Conservation (phyloP, 2,888 invertebrate genomes). For the Hedychridium roseum region DNA sequence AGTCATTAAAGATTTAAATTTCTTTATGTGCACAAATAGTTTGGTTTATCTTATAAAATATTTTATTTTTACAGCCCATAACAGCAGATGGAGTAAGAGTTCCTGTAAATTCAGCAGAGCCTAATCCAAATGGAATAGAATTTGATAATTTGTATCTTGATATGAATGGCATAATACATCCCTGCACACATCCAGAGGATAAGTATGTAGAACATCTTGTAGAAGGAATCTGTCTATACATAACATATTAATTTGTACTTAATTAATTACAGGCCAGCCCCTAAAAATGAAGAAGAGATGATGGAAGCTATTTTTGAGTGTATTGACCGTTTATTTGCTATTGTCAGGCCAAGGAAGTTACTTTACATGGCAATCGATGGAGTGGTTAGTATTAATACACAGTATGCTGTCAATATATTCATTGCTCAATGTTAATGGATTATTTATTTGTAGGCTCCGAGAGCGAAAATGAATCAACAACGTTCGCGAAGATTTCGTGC, state of each 20-base stretch:
- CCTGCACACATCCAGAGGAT: constrained; percentile 99
- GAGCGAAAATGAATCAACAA: constrained; percentile 99
- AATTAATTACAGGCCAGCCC: constrained; percentile 74
- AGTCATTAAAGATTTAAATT: background rate
- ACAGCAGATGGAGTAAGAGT: constrained; percentile 79
- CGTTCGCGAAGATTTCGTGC: constrained; percentile 95
- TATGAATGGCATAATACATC: constrained; percentile 99
- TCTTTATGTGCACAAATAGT: background rate
- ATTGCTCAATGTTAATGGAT: constrained; percentile 17
- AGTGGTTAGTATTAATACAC: constrained; percentile 71
- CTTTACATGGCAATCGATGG: constrained; percentile 99
- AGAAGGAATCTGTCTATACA: background rate
- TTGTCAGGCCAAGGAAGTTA: constrained; percentile 90
- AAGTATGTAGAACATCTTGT: constrained; percentile 65
- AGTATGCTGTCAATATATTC: constrained; percentile 9
- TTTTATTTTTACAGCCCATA: constrained; percentile 68
- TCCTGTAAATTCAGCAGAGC: constrained; percentile 81
- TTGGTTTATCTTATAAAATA: background rate
- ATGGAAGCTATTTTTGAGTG: constrained; percentile 99
- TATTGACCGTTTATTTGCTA: constrained; percentile 92
- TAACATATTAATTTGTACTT: background rate
- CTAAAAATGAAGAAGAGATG: constrained; percentile 99
- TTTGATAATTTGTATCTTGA: constrained; percentile 99
- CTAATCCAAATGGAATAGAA: constrained; percentile 96
- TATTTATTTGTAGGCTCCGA: constrained; percentile 77